Base-by-base conservation (phyloP, 2,113 vertebrate genomes). In the Struthidea cinerea region DNA sequence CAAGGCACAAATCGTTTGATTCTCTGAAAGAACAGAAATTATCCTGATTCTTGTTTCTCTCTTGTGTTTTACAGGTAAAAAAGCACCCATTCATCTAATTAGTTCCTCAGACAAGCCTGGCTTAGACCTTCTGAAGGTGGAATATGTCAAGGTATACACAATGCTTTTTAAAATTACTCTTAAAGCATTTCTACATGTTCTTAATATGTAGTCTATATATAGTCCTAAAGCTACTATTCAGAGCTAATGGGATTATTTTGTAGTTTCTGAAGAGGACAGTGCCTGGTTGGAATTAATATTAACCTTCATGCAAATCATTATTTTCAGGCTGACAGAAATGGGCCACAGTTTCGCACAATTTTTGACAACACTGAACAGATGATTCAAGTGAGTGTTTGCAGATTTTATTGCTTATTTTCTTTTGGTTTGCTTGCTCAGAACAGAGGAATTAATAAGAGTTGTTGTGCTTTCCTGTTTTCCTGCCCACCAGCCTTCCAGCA, bases 331-430 rank as follows among this genome's bases (percentile, higher is more conserved):
- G 98, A 99, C 95, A 98, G 97, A 68, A 97, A 52, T 41, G 98
- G 99, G 35, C 99, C 99, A 44, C 98, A 97, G 81, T 99, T 99
- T 94, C 97, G 99, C 89, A 98, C 98, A 11, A 22, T 74, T 69
- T 99, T 99, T 97, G 97, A 98, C 96, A 99, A 98, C 96, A 99
- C 99, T 2, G 99, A 99, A 84, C 99, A 99, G 96, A 99, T 93
- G 28, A 84, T 99, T 80, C 98, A 99, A 98, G 99, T 99, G 97
- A 97, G 98, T 92, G 30, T 86, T 74, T 63, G 60, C 24, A 67
- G 15, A 50, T 93, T 64, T 67, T 63, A 61, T 52, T 93, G 13
- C 50, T 69, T 80, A 7, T 35, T 85, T 91, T 53, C 13, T 68
- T 73, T 77, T 53, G 7, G 10, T 46, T 86, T 84, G 9, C 28